Evolutionary conservation across 2,797 vertebrate species (phyloP).

Genomic region (Euthynnus affinis): DNA sequence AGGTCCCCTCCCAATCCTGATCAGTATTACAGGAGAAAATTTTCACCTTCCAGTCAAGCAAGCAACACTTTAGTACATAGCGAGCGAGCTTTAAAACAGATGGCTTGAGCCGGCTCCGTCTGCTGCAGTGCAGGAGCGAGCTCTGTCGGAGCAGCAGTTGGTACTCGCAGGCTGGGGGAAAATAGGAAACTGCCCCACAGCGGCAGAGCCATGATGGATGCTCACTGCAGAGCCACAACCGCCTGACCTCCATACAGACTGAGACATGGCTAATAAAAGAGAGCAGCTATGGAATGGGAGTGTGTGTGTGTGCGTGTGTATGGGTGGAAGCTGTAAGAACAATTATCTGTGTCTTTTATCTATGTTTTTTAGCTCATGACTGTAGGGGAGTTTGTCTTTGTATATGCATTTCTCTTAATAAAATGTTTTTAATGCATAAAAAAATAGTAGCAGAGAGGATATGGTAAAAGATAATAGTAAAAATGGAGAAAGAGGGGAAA

Average conservation of each 20-base stretch:
- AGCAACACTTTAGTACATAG: constrained; percentile 51
- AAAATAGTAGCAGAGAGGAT: background rate
- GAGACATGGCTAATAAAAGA: constrained; percentile 72
- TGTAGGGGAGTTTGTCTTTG: constrained; percentile 19
- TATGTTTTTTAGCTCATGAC: background rate
- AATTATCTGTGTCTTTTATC: no score
- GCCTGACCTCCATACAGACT: constrained; percentile 83
- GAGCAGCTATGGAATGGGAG: constrained; percentile 31
- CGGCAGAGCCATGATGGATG: constrained; percentile 84
- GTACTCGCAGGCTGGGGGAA: constrained; percentile 71
- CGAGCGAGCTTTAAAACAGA: constrained; percentile 73
- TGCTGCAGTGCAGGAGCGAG: constrained; percentile 70
- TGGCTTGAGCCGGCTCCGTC: constrained; percentile 74
- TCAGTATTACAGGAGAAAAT: constrained; percentile 62
- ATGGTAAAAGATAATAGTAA: background rate
- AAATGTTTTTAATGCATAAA: constrained; percentile 25
- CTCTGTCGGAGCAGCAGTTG: constrained; percentile 74
- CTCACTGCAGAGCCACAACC: constrained; percentile 82
- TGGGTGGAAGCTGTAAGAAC: constrained; percentile 5
- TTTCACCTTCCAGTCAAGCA: constrained; percentile 36
- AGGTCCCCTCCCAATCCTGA: constrained; percentile 36
- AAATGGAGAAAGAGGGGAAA: no score
- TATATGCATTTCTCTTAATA: constrained; percentile 10
- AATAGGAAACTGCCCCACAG: constrained; percentile 82
- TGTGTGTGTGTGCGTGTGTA: constrained; percentile 4